Evolutionary conservation across 2,888 invertebrate species (phyloP).

Genomic region (Drosophila vallismaia): DNA sequence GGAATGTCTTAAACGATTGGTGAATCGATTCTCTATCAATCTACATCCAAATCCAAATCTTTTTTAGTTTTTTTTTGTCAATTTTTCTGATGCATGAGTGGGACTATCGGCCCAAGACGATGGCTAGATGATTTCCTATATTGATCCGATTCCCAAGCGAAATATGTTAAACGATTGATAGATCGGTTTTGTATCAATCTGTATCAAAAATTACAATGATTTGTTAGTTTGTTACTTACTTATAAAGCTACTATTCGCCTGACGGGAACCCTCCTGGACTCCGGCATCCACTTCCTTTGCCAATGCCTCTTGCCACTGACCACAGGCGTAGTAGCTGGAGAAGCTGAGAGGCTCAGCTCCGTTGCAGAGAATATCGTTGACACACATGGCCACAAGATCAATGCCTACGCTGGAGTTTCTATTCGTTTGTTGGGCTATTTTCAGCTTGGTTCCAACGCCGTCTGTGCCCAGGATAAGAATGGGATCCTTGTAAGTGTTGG

Average conservation of each 20-base stretch:
- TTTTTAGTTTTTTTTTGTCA: too few relatives aligned
- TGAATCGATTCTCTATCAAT: too few relatives aligned
- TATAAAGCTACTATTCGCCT: constrained; percentile 93
- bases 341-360: constrained; percentile 98
- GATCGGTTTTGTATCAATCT: too few relatives aligned
- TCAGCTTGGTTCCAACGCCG: constrained; percentile 99
- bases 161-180: too few relatives aligned
- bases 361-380: constrained; percentile 97
- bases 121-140: too few relatives aligned
- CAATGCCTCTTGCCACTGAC: constrained; percentile 88
- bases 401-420: constrained; percentile 93
- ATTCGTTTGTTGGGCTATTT: constrained; percentile 92
- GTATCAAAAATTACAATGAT: too few relatives aligned
- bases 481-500: constrained; percentile 87
- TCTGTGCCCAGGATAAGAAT: constrained; percentile 97
- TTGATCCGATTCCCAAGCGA: too few relatives aligned
- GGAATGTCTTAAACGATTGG: too few relatives aligned
- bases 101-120: too few relatives aligned
- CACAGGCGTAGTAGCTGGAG: constrained; percentile 97
- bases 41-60: too few relatives aligned
- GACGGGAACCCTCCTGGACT: constrained; percentile 93
- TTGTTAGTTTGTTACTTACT: constrained; percentile 85
- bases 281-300: constrained; percentile 85
- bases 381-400: constrained; percentile 99
- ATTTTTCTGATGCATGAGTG: too few relatives aligned